Evolutionary conservation across 2,888 invertebrate species (phyloP), one percentile per base, ranked within the genome.

Genomic region (Balanococcus diminutus): DNA sequence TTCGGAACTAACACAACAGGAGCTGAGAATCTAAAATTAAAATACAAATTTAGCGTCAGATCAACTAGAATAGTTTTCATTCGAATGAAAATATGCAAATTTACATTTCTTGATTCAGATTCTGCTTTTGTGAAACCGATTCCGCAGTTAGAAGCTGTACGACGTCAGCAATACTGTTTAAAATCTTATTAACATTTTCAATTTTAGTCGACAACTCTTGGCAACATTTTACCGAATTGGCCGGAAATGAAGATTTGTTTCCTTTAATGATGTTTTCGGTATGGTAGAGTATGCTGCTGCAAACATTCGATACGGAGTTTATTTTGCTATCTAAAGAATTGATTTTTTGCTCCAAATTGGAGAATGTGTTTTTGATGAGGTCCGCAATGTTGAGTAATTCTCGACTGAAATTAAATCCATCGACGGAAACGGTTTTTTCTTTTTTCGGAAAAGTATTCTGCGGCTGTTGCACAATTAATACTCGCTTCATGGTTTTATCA

Each of bases 21-120:
- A 22, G 91, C 82, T 16, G 82, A 82, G 31, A 82, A 82, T 32
- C 82, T 82, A 6, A 61, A 79, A 36, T 9, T 16, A 31, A 19
- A 51, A 51, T n/a, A 14, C 14, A 51, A 14, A 51, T 51, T 4
- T 51, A 36, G 36, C 36, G 36, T 36, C 8, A 36, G 36, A 36
- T 36, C 36, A 36, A 36, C n/a, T 36, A 36, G 4, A 42, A 42
- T 22, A 56, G 1, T 22, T 1, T 4, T 22, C 8, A 56, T 67
- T 67, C 16, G 2, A 28, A 16, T 16, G 14, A 28, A 22, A 85
- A 42, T 56, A 19, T 8, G 19, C 1, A 16, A 6, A 56, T 32
- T 9, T 56, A 82, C 82, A 82, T 51, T 32, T 82, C 82, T 82
- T 82, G 82, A 56, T 82, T 82, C 2, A 56, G 11, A 51, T 28